Conservation (phyloP, 2,113 vertebrate species). For the Pterocles burchelli region DNA sequence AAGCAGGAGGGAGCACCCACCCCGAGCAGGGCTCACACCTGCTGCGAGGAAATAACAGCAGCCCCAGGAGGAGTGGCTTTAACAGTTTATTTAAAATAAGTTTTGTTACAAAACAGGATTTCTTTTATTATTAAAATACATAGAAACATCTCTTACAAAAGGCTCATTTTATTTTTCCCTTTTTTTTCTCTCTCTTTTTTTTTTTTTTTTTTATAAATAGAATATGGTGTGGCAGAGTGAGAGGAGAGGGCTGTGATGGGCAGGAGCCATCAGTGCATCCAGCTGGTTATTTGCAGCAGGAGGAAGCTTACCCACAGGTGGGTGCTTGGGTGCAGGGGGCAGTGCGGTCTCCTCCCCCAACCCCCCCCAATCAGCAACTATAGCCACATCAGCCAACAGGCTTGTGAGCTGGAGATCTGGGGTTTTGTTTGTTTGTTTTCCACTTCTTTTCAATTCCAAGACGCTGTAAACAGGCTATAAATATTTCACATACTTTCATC, state of each 20-base stretch:
- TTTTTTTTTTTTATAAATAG: not conserved
- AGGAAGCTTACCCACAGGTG: not conserved
- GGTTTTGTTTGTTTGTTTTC: not conserved
- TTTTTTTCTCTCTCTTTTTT: not conserved
- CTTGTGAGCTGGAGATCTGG: not conserved
- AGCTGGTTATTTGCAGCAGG: not conserved
- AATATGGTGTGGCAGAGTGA: not conserved
- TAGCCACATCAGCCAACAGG: not conserved
- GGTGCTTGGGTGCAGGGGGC: not conserved
- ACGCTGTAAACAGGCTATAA: conserved; percentile 12
- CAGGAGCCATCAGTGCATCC: not conserved
- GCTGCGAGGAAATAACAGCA: not conserved
- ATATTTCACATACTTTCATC: conserved; percentile 18
- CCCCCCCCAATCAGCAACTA: not conserved
- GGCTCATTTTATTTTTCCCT: not conserved
- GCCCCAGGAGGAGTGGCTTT: fast-evolving
- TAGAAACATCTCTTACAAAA: conserved; percentile 65
- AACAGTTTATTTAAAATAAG: conserved; percentile 61
- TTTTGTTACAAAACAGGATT: conserved; percentile 65
- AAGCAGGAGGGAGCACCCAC: fast-evolving
- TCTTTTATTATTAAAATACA: conserved; percentile 65
- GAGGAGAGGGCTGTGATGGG: not conserved
- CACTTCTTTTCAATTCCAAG: not conserved
- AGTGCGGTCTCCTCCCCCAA: not conserved
- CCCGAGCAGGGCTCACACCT: fast-evolving